Evolutionary conservation across 2,113 vertebrate genomes (phyloP).

Genomic region (Camelus dromedarius): DNA sequence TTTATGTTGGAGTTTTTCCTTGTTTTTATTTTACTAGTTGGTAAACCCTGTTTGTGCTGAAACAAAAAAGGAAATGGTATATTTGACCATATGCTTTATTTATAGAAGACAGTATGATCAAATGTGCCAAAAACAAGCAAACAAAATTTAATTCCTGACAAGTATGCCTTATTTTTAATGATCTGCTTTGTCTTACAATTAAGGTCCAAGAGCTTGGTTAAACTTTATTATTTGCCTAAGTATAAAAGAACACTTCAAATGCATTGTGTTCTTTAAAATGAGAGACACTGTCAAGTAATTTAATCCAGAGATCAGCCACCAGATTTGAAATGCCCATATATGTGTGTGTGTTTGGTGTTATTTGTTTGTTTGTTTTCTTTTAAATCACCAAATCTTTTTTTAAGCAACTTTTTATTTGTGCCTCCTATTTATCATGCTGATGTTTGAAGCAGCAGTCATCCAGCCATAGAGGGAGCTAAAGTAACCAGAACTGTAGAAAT

Average conservation of each 20-base stretch:
- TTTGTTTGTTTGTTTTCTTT: conserved; percentile 47
- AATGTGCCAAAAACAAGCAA: conserved; percentile 89
- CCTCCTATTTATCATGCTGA: conserved; percentile 81
- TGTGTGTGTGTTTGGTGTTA: conserved; percentile 68
- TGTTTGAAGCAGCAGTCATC: conserved; percentile 79
- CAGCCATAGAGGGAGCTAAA: conserved; percentile 80
- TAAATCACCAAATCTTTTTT: conserved; percentile 82
- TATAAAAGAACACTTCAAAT: conserved; percentile 91
- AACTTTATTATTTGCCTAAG: conserved; percentile 87
- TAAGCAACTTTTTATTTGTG: conserved; percentile 84
- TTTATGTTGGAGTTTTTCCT: conserved; percentile 82
- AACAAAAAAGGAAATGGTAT: conserved; percentile 84
- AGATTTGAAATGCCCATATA: conserved; percentile 76
- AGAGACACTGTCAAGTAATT: conserved; percentile 91
- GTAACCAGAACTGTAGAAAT: conserved; percentile 76
- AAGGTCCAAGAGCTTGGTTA: conserved; percentile 88
- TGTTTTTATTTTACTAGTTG: conserved; percentile 81
- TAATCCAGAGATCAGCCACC: conserved; percentile 81
- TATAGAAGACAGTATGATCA: conserved; percentile 90
- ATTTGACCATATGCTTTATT: conserved; percentile 91
- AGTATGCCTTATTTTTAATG: conserved; percentile 91
- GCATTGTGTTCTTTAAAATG: conserved; percentile 88
- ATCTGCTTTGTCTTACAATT: conserved; percentile 89
- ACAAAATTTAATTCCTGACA: conserved; percentile 86
- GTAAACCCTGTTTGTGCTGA: conserved; percentile 85